Percentiles rank a stretch among this genome's conserved stretches.
Conservation (phyloP, 2,797 vertebrate species). For the Periophthalmus magnuspinnatus region DNA sequence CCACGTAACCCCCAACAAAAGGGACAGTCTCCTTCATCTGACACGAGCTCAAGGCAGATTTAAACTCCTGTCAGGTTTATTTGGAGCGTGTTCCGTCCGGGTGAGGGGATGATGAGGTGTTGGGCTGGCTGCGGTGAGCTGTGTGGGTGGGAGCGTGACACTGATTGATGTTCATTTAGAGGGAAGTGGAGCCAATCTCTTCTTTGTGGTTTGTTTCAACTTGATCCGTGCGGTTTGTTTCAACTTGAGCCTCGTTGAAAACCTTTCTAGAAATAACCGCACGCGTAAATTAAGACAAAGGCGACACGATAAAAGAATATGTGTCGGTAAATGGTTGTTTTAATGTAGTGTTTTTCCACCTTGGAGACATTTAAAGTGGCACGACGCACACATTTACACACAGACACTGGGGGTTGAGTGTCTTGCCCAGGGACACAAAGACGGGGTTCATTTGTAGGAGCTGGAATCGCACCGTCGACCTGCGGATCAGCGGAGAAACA, state of each 20-base stretch:
- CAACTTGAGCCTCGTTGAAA: conserved; percentile 14
- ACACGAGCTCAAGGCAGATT: background rate
- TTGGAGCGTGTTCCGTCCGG: background rate
- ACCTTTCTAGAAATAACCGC: background rate
- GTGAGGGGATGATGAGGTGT: background rate
- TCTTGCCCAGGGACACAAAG: too few relatives aligned
- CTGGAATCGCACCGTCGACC: too few relatives aligned
- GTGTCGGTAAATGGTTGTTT: too few relatives aligned
- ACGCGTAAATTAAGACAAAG: too few relatives aligned
- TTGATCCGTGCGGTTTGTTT: conserved; percentile 1
- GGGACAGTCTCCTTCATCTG: background rate
- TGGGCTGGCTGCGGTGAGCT: background rate
- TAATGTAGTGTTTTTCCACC: too few relatives aligned
- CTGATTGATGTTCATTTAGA: background rate
- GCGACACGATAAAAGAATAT: too few relatives aligned
- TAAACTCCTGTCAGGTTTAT: background rate
- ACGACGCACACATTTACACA: too few relatives aligned
- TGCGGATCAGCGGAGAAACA: too few relatives aligned
- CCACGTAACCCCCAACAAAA: background rate
- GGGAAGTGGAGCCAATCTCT: background rate
- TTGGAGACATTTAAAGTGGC: too few relatives aligned
- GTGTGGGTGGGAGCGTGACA: background rate
- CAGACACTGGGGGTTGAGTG: too few relatives aligned
- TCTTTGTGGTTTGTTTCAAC: conserved; percentile 13
- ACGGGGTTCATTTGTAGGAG: too few relatives aligned